phyloP scores from a whole-genome alignment of 2,888 invertebrate species.

The Drosophila mercatorum region DNA sequence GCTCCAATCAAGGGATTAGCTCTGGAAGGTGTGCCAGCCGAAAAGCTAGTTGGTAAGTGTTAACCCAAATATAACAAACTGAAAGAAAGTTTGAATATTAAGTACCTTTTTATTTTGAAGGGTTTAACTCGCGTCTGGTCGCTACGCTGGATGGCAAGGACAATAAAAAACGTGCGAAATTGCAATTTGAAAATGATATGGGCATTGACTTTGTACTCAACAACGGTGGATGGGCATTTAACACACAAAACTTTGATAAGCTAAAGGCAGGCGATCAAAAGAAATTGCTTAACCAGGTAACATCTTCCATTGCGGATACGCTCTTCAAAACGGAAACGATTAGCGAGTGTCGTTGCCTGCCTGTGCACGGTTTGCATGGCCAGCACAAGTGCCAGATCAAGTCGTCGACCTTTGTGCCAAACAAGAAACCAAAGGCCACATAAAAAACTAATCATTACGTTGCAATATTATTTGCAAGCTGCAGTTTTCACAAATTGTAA shows the following conservation, averaged over 20 bases:
- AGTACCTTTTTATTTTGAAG: slow-evolving; percentile 70
- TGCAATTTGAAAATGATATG: slow-evolving; percentile 86
- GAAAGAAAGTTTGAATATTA: not conserved
- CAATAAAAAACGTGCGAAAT: slow-evolving; percentile 86
- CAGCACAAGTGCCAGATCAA: slow-evolving; percentile 81
- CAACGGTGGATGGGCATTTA: slow-evolving; percentile 83
- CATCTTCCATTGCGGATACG: slow-evolving; percentile 82
- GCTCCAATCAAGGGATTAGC: slow-evolving; percentile 86
- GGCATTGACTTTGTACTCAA: slow-evolving; percentile 89
- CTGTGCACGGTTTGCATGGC: slow-evolving; percentile 76
- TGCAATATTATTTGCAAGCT: slow-evolving; percentile 7
- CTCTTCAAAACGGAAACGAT: slow-evolving; percentile 83
- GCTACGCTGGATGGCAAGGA: slow-evolving; percentile 88
- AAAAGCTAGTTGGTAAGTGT: slow-evolving; percentile 83
- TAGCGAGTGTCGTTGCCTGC: slow-evolving; percentile 80
- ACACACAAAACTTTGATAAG: slow-evolving; percentile 80
- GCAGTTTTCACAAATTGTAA: slow-evolving; percentile 16
- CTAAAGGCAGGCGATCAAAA: slow-evolving; percentile 75
- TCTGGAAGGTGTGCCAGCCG: slow-evolving; percentile 84
- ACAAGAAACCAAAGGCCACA: slow-evolving; percentile 76
- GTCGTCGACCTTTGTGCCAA: slow-evolving; percentile 79
- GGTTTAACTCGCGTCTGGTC: slow-evolving; percentile 88
- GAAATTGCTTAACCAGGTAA: slow-evolving; percentile 76
- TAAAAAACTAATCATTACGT: slow-evolving; percentile 24
- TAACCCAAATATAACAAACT: not conserved